A percentile compares a stretch with the other conserved stretches of the same genome.
These are phyloP conservation scores for Neelides folsomi DNA, from an alignment of 2,888 invertebrate species.

Conservation along the genomic window DNA sequence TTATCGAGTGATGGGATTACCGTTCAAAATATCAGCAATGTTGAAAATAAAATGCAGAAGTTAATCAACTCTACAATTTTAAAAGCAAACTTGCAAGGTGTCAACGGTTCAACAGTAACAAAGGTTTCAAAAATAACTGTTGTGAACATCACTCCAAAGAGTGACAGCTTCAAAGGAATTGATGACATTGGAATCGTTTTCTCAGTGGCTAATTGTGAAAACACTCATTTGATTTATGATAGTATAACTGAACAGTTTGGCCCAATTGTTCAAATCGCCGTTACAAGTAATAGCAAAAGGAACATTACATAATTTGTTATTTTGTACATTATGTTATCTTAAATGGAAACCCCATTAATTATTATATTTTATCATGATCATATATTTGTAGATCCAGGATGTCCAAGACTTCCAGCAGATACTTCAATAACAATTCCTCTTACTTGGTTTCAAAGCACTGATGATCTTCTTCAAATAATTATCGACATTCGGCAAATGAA, in stretches of 20 bases:
- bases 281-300: slow-evolving; percentile 27
- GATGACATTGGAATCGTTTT: slow-evolving; percentile 19
- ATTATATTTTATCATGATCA: neutral
- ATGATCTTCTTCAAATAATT: slow-evolving; percentile 63
- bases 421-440: slow-evolving; percentile 59
- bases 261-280: slow-evolving; percentile 24
- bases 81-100: neutral
- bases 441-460: slow-evolving; percentile 41
- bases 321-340: too few species aligned
- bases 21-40: slow-evolving; percentile 1
- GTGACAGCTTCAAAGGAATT: slow-evolving; percentile 5
- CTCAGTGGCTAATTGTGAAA: slow-evolving; percentile 15
- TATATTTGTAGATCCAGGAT: slow-evolving; percentile 50
- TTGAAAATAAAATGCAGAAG: slow-evolving; percentile 8
- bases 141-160: neutral
- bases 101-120: neutral
- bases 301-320: too few species aligned
- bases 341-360: neutral
- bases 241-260: slow-evolving; percentile 15
- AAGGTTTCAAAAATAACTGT: slow-evolving; percentile 11
- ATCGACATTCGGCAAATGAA: slow-evolving; percentile 51
- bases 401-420: slow-evolving; percentile 55
- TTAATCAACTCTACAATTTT: slow-evolving; percentile 2
- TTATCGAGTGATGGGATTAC: slow-evolving; percentile 8
- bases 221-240: slow-evolving; percentile 17